Base-by-base conservation (phyloP, 2,888 invertebrate species). In the Dysmachus trigonus region DNA sequence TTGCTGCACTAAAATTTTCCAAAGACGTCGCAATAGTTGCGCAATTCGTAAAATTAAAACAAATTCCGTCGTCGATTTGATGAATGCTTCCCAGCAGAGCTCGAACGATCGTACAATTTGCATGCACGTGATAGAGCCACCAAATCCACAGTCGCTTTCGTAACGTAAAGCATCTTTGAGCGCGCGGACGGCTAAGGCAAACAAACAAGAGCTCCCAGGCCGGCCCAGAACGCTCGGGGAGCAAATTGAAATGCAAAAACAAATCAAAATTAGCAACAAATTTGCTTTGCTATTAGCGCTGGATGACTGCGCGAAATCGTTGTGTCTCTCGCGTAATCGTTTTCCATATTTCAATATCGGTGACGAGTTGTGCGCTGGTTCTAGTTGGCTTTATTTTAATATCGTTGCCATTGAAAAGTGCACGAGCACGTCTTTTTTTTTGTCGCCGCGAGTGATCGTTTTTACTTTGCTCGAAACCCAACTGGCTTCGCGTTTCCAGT, bases 371-470 rank as follows among this genome's bases (percentile, higher is more conserved):
- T n/a, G 22, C 53, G 22, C 1, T 18, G 22, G 18, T 22, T 5
- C 41, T 41, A 3, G 33, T 13, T 38, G 38, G 38, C 79, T 79
- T 79, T 38, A 10, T 10, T 38, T 41, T 41, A 41, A 15, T n/a
- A 76, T 76, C 81, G 81, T 30, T 81, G 81, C 81, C 81, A 53
- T 53, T 81, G 53, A 81, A 81, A 81, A 81, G 47, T n/a, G 62
- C 27, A 51, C 47, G 7, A 10, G 79, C 22, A 33, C 27, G 27
- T 30, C 27, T 77, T 47, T 79, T 72, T 72, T 47, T 77, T 47
- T 79, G 7, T 72, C 27, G 27, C 72, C 35, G 33, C 35, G 73
- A 33, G 8, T 62, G 62, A 5, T 13, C 38, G 38, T 41, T 41
- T 31, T 41, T 79, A 30, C 41, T 41, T 53, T 51, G 4, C 15